These are phyloP conservation scores for Drosophila nannoptera DNA, from an alignment of 1,140 invertebrate species.

Conservation along the genomic window DNA sequence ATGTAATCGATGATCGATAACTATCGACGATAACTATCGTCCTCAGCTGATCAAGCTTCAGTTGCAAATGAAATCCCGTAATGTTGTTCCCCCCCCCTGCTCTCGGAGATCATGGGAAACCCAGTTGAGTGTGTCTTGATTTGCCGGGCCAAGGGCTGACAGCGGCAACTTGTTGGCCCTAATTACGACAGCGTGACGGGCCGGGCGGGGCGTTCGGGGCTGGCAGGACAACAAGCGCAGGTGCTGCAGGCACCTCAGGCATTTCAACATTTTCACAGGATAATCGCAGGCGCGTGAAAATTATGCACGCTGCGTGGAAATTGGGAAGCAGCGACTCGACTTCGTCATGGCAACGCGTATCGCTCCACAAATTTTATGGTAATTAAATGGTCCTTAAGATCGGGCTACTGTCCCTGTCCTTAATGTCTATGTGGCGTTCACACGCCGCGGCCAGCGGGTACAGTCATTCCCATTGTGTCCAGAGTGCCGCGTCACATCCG, in stretches of 20 bases:
- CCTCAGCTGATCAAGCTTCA: too few relatives aligned
- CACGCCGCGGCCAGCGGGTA: conserved; percentile 37
- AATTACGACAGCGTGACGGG: conserved; percentile 37
- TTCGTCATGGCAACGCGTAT: conserved; percentile 49
- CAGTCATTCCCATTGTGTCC: conserved; percentile 8
- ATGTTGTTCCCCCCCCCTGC: conserved; percentile 16
- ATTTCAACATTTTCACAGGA: conserved; percentile 45
- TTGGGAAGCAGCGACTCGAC: conserved; percentile 31
- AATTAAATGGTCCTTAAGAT: conserved; percentile 52
- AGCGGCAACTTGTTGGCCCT: conserved; percentile 39
- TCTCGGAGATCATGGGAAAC: conserved; percentile 35
- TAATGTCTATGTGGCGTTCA: conserved; percentile 47
- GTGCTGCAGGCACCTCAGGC: conserved; percentile 22
- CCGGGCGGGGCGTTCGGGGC: conserved; percentile 24
- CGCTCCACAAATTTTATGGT: conserved; percentile 53
- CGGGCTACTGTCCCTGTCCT: conserved; percentile 12
- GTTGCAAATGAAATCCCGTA: conserved; percentile 38
- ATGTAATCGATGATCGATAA: background rate
- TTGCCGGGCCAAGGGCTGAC: conserved; percentile 28
- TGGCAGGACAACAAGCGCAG: conserved; percentile 39
- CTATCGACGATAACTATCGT: background rate
- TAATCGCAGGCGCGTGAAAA: conserved; percentile 60
- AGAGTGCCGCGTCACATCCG: conserved; percentile 63
- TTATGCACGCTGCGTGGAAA: conserved; percentile 47
- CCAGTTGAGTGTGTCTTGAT: conserved; percentile 49